Evolutionary conservation across 2,888 invertebrate species (phyloP), one percentile per base, ranked within the genome.

Genomic region (Iselma pallidipennis): DNA sequence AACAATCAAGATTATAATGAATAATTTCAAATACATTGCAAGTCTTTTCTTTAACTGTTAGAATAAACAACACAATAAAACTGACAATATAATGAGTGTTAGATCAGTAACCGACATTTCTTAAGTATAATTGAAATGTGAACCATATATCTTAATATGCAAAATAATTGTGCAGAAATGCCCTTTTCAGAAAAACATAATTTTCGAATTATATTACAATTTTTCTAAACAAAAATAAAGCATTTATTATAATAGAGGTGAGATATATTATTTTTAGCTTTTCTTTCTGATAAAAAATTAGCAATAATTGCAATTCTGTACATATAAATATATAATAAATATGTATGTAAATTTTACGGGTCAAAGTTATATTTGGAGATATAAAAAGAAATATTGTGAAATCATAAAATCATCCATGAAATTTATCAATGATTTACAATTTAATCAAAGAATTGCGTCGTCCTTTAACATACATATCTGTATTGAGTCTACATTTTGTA

Each of bases 281-380:
- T n/a, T n/a, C n/a, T n/a, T n/a, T 28, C 9, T 28, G 28, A 28
- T 28, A 5, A 28, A 6, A 28, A 28, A 28, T 1, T 28, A 9
- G 7, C 4, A 7, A 6, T 28, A 28, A 28, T 28, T 7, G n/a
- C n/a, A n/a, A n/a, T n/a, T n/a, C n/a, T n/a, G n/a, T n/a, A n/a
- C n/a, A n/a, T 25, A 25, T 4, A n/a, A 42, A 42, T 42, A 7
- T 14, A 4, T 4, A 42, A 42, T 4, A 4, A 16, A 42, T 42
- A n/a, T 14, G 42, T 31, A 12, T 31, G 9, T 31, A 51, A 58
- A 58, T 58, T 58, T 58, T 14, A 58, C 49, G 58, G 58, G 52
- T 58, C 58, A 58, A 58, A 42, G 14, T 42, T 7, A 45, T 45
- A 21, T 14, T 37, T 14, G 16, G 16, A 14, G 4, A 14, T 37